phyloP scores from a whole-genome alignment of 2,113 vertebrate species.

The Spea bombifrons region DNA sequence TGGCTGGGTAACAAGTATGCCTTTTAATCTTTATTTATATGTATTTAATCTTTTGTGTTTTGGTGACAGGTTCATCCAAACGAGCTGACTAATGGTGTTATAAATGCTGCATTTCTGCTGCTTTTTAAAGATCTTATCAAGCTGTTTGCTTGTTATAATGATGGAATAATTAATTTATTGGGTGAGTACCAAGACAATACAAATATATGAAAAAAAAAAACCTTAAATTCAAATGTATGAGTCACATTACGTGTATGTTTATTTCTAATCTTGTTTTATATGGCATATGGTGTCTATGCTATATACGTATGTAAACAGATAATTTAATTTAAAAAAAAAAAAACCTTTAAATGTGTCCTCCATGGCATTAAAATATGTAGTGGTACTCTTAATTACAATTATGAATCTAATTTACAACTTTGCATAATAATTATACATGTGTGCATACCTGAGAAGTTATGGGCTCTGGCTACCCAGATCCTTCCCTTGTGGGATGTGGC shows the following conservation, averaged over 20 bases:
- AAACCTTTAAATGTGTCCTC: neutral
- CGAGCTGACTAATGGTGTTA: constrained; percentile 90
- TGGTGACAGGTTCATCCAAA: constrained; percentile 82
- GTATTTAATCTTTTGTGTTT: constrained; percentile 50
- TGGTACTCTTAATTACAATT: neutral
- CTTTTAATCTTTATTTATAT: neutral
- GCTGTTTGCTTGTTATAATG: constrained; percentile 97
- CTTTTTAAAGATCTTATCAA: constrained; percentile 99
- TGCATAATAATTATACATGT: too few species aligned
- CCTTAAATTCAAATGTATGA: neutral
- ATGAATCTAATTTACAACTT: too few species aligned
- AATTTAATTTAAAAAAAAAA: too few species aligned
- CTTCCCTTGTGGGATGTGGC: too few species aligned
- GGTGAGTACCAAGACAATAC: constrained; percentile 65
- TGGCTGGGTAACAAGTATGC: too few species aligned
- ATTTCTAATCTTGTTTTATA: neutral
- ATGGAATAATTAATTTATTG: constrained; percentile 95
- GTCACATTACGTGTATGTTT: neutral
- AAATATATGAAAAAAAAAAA: too few species aligned
- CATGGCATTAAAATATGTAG: neutral
- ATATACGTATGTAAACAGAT: too few species aligned
- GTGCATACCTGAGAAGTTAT: too few species aligned
- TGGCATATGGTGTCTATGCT: too few species aligned
- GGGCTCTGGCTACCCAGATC: too few species aligned
- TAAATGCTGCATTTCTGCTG: constrained; percentile 93